Evolutionary conservation across 2,113 vertebrate species (phyloP).

Genomic region (Typhlomys cinereus): DNA sequence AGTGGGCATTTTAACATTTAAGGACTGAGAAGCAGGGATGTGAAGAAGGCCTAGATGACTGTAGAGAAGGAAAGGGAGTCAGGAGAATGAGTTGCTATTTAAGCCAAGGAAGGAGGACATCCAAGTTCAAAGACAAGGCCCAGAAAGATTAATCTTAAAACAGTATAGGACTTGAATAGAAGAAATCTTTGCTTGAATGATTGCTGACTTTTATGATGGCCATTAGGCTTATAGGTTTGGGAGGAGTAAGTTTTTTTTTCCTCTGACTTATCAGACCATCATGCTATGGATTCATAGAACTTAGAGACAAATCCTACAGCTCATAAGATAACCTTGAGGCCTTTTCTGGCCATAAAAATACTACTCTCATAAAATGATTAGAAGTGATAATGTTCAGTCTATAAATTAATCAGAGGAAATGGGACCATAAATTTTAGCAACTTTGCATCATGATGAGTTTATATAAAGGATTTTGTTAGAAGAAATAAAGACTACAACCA

Average conservation of each 20-base stretch:
- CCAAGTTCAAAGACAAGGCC: constrained; percentile 35
- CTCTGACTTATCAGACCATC: constrained; percentile 56
- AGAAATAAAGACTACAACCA: constrained; percentile 70
- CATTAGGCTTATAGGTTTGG: constrained; percentile 65
- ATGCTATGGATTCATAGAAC: constrained; percentile 48
- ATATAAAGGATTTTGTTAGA: constrained; percentile 75
- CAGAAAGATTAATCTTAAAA: constrained; percentile 41
- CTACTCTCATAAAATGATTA: constrained; percentile 75
- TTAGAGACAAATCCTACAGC: constrained; percentile 62
- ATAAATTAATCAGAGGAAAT: constrained; percentile 78
- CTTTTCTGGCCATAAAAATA: constrained; percentile 71
- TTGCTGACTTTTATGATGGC: constrained; percentile 66
- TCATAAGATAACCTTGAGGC: constrained; percentile 72
- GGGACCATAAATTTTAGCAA: constrained; percentile 75
- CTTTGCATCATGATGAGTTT: constrained; percentile 74
- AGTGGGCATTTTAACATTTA: background rate
- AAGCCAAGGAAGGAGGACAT: background rate
- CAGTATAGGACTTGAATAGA: constrained; percentile 12
- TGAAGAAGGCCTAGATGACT: background rate
- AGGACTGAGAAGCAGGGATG: background rate
- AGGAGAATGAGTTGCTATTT: constrained; percentile 35
- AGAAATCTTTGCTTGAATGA: constrained; percentile 59
- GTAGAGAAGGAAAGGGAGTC: background rate
- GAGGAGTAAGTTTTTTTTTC: constrained; percentile 71
- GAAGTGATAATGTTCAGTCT: constrained; percentile 72